Conservation (phyloP, 1,140 invertebrate species). For the Bombus pyrosoma region DNA sequence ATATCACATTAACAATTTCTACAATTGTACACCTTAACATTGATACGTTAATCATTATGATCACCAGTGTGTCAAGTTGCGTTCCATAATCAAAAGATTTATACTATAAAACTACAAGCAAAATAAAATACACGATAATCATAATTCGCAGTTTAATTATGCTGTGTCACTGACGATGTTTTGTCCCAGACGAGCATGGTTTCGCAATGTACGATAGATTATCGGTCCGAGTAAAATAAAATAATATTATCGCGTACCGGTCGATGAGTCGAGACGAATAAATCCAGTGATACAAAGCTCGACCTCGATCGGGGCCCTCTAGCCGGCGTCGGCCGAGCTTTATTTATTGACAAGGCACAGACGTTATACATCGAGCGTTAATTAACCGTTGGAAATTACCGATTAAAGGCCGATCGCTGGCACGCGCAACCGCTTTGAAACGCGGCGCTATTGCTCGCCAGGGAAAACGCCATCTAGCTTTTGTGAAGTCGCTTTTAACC, state of each 20-base stretch:
- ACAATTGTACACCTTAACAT: too few species aligned
- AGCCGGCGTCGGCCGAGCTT: neutral
- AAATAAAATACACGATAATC: neutral
- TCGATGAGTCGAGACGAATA: slow-evolving; percentile 25
- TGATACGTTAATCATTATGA: neutral
- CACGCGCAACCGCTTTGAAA: slow-evolving; percentile 24
- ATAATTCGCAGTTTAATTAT: neutral
- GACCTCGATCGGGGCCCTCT: slow-evolving; percentile 15
- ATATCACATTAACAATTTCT: too few species aligned
- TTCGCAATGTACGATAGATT: neutral
- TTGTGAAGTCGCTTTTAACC: slow-evolving; percentile 17
- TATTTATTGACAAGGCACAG: slow-evolving; percentile 32
- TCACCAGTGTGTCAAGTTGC: neutral
- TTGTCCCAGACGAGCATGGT: neutral
- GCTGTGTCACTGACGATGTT: too few species aligned
- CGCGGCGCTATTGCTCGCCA: too few species aligned
- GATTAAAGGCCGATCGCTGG: slow-evolving; percentile 37
- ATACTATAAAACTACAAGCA: neutral
- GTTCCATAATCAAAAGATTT: neutral
- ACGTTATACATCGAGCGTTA: slow-evolving; percentile 43
- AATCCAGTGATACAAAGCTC: neutral
- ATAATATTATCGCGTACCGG: neutral
- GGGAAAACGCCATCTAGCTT: neutral
- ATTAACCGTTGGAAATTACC: slow-evolving; percentile 49
- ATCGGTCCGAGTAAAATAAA: neutral